A percentile compares a stretch with the other conserved stretches of the same genome.
Conservation (phyloP, 1,140 invertebrate species). For the Camponotus pennsylvanicus region DNA sequence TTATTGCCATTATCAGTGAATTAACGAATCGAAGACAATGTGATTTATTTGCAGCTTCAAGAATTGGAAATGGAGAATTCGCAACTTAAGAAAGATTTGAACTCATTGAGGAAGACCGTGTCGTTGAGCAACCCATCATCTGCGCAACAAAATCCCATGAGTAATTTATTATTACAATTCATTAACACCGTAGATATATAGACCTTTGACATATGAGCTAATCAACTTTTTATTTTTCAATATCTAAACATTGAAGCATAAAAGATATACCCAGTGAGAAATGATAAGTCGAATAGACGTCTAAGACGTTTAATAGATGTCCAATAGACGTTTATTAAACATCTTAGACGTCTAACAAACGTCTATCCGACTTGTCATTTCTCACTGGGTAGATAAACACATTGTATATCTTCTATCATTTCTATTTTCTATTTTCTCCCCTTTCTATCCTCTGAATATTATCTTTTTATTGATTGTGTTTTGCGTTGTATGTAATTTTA, state of each 20-base stretch:
- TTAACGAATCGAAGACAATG: neutral
- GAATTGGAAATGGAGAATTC: conserved; percentile 98
- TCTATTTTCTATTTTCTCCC: conserved; percentile 1
- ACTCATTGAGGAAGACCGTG: conserved; percentile 90
- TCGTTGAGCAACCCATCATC: conserved; percentile 84
- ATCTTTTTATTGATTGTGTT: neutral
- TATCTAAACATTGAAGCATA: neutral
- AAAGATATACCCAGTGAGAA: neutral
- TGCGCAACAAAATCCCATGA: conserved; percentile 86
- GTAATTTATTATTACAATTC: conserved; percentile 83
- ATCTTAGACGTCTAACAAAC: no score
- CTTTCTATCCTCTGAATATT: neutral
- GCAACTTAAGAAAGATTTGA: conserved; percentile 93
- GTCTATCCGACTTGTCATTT: no score
- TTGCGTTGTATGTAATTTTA: neutral
- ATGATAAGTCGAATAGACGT: no score
- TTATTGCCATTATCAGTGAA: conserved; percentile 45
- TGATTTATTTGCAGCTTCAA: conserved; percentile 79
- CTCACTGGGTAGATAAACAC: conserved; percentile 16
- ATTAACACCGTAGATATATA: neutral
- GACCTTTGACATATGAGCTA: neutral
- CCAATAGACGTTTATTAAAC: no score
- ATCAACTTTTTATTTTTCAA: conserved; percentile 17
- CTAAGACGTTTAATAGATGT: no score
- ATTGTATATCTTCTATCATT: neutral